phyloP scores from a whole-genome alignment of 2,888 invertebrate genomes.

The Cataglyphis albicans region DNA sequence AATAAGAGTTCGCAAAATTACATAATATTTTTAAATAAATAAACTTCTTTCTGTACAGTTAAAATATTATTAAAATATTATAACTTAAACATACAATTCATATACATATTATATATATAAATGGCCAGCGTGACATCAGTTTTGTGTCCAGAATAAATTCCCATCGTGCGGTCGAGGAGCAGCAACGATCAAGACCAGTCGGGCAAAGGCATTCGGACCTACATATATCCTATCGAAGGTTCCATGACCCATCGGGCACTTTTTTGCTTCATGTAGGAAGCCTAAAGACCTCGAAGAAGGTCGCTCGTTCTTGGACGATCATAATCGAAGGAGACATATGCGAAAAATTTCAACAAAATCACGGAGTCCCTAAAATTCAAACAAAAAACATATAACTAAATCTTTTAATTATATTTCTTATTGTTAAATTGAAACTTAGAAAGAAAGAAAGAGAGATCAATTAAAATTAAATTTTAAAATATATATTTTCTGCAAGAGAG shows the following conservation, averaged over 20 bases:
- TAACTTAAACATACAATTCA: conserved; percentile 10
- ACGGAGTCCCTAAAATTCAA: background rate
- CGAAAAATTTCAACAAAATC: background rate
- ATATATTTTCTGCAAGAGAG: background rate
- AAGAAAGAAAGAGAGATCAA: background rate
- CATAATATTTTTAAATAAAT: background rate
- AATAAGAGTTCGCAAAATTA: background rate
- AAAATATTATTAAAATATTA: background rate
- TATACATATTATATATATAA: background rate
- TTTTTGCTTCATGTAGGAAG: conserved; percentile 53
- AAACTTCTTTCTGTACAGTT: background rate
- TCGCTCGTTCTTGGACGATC: conserved; percentile 48
- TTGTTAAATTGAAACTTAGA: background rate
- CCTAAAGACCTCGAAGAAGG: conserved; percentile 44
- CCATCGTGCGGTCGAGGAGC: conserved; percentile 60
- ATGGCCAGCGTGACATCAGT: conserved; percentile 58
- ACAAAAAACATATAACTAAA: background rate
- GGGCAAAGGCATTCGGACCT: conserved; percentile 59
- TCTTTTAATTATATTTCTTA: background rate
- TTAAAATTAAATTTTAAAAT: background rate
- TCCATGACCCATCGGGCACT: conserved; percentile 62
- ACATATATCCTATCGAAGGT: conserved; percentile 59
- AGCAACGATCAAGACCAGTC: conserved; percentile 63
- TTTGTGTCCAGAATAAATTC: conserved; percentile 71
- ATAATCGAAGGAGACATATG: conserved; percentile 1